Percentiles rank a stretch among this genome's conserved stretches.
Evolutionary conservation across 2,113 vertebrate genomes (phyloP).

Genomic region (Thryonomys swinderianus): DNA sequence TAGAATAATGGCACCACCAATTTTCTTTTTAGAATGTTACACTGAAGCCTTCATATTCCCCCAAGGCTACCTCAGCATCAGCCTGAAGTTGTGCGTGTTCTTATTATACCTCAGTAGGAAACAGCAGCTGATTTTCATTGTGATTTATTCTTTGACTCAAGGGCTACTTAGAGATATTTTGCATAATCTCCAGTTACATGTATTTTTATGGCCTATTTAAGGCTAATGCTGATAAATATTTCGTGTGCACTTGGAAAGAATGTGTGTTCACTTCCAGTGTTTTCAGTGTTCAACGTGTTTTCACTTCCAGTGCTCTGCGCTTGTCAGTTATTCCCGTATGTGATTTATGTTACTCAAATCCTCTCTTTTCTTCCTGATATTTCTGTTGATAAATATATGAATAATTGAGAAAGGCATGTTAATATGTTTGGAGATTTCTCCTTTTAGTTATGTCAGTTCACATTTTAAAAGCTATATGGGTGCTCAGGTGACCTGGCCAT

Average conservation of each 20-base stretch:
- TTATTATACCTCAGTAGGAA: neutral
- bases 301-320: neutral
- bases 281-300: too few relatives aligned
- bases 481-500: neutral
- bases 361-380: conserved; percentile 6
- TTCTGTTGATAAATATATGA: neutral
- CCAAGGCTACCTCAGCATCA: neutral
- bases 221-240: neutral
- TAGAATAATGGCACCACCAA: neutral
- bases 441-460: neutral
- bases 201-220: neutral
- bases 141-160: conserved; percentile 29
- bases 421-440: neutral
- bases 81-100: neutral
- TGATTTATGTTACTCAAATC: neutral
- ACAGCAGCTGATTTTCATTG: neutral
- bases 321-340: neutral
- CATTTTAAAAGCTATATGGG: neutral
- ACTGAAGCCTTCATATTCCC: neutral
- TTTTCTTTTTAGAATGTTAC: neutral
- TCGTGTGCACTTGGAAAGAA: neutral
- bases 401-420: neutral
- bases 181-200: neutral
- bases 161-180: conserved; percentile 22
- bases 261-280: neutral